These are phyloP conservation scores for Thamnophis sirtalis DNA, from an alignment of 2,113 vertebrate genomes.

Conservation along the genomic window DNA sequence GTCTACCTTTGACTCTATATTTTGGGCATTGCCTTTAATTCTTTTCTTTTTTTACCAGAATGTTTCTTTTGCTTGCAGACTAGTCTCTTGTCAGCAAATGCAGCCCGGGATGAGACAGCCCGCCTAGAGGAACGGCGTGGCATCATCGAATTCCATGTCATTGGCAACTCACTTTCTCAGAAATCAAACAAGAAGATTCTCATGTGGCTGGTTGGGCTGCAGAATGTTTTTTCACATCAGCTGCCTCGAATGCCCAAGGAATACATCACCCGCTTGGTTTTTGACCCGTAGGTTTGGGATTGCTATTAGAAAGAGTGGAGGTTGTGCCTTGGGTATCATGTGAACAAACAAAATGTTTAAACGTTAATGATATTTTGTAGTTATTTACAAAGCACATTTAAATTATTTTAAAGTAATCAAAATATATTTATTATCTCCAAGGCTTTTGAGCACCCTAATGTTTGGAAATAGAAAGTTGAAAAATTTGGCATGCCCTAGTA, in stretches of 20 bases:
- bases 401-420: too few species aligned
- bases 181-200: constrained; percentile 97
- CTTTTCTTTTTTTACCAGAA: too few species aligned
- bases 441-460: too few species aligned
- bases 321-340: neutral
- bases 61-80: constrained; percentile 70
- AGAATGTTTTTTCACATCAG: constrained; percentile 98
- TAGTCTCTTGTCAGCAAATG: constrained; percentile 91
- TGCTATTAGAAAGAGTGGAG: too few species aligned
- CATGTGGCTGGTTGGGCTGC: constrained; percentile 96
- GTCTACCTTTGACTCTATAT: neutral
- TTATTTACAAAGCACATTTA: too few species aligned
- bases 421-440: too few species aligned
- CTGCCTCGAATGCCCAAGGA: constrained; percentile 99
- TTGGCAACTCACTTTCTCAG: constrained; percentile 94
- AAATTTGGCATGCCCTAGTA: too few species aligned
- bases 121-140: constrained; percentile 92
- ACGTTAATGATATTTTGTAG: too few species aligned
- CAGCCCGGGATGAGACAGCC: constrained; percentile 93
- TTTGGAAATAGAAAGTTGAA: too few species aligned
- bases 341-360: too few species aligned
- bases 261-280: constrained; percentile 96
- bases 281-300: constrained; percentile 86
- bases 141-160: constrained; percentile 98
- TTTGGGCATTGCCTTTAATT: neutral